phyloP scores from a whole-genome alignment of 2,797 vertebrate species.

The Urocyon cinereoargenteus region DNA sequence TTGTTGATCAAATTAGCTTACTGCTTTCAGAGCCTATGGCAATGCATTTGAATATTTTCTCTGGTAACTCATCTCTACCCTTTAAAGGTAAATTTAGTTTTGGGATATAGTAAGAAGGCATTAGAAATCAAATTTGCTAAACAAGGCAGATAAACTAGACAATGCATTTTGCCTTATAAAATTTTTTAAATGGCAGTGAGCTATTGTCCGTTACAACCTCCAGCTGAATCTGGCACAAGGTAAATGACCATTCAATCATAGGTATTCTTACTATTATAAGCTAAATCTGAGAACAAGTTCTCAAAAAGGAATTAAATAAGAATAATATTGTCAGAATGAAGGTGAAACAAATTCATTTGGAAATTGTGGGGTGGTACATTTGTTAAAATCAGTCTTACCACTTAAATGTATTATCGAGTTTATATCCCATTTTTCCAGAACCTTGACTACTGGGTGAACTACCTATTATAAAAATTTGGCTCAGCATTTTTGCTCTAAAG shows the following conservation, averaged over 20 bases:
- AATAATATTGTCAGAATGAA: neutral
- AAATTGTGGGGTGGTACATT: neutral
- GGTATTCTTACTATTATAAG: neutral
- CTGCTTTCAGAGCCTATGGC: neutral
- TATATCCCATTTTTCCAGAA: neutral
- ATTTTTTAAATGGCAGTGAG: neutral
- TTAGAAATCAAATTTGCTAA: slow-evolving; percentile 3
- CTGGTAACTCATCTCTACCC: neutral
- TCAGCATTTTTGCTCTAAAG: slow-evolving; percentile 27
- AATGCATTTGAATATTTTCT: slow-evolving; percentile 15
- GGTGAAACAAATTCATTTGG: slow-evolving; percentile 2
- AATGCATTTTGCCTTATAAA: neutral
- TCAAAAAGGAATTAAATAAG: slow-evolving; percentile 22
- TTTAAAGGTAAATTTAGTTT: slow-evolving; percentile 23
- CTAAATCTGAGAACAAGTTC: neutral
- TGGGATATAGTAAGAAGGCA: slow-evolving; percentile 2
- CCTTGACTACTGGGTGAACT: neutral
- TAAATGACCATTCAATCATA: neutral
- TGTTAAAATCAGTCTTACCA: neutral
- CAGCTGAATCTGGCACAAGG: neutral
- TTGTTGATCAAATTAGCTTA: slow-evolving; percentile 7
- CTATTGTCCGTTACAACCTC: neutral
- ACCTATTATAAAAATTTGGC: neutral
- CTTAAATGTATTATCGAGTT: neutral
- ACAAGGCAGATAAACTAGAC: neutral